These are phyloP conservation scores for Amblyjoppa fuscipennis DNA, from an alignment of 2,888 invertebrate genomes.

Conservation along the genomic window DNA sequence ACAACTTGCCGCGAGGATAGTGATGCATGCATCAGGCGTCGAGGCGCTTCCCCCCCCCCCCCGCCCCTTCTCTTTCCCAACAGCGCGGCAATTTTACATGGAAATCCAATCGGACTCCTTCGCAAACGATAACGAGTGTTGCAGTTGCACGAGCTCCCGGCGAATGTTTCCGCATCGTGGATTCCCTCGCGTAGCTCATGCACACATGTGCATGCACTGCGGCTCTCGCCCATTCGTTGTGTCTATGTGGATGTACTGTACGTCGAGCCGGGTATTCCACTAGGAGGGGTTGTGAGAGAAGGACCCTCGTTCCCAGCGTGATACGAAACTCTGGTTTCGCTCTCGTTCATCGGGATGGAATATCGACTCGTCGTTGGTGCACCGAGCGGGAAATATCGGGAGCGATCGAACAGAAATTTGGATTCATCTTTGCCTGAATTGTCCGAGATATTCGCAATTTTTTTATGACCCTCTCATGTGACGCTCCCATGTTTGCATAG, in stretches of 20 bases:
- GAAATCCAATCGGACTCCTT: constrained; percentile 68
- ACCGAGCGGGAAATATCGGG: constrained; percentile 24
- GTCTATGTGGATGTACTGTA: constrained; percentile 4
- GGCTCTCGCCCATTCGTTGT: constrained; percentile 11
- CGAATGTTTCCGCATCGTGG: constrained; percentile 54
- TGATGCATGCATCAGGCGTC: constrained; percentile 48
- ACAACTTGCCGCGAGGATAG: constrained; percentile 37
- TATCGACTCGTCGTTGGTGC: constrained; percentile 17
- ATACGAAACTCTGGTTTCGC: constrained; percentile 38
- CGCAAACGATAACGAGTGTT: constrained; percentile 67
- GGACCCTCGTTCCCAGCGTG: constrained; percentile 30
- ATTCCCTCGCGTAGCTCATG: constrained; percentile 49
- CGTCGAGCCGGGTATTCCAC: constrained; percentile 24
- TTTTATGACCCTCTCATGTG: constrained; percentile 5
- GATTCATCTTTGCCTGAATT: constrained; percentile 3
- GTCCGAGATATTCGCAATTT: neutral
- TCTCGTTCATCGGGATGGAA: constrained; percentile 24
- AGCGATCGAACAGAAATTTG: constrained; percentile 2
- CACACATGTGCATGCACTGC: constrained; percentile 35
- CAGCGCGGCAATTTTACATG: constrained; percentile 66
- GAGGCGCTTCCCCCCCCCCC: constrained; percentile 3
- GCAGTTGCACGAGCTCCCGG: constrained; percentile 63
- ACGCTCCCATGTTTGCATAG: no score
- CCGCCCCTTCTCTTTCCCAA: constrained; percentile 34
- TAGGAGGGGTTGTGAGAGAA: constrained; percentile 14